phyloP scores from a whole-genome alignment of 1,140 invertebrate genomes.

The Liolophura sinensis region DNA sequence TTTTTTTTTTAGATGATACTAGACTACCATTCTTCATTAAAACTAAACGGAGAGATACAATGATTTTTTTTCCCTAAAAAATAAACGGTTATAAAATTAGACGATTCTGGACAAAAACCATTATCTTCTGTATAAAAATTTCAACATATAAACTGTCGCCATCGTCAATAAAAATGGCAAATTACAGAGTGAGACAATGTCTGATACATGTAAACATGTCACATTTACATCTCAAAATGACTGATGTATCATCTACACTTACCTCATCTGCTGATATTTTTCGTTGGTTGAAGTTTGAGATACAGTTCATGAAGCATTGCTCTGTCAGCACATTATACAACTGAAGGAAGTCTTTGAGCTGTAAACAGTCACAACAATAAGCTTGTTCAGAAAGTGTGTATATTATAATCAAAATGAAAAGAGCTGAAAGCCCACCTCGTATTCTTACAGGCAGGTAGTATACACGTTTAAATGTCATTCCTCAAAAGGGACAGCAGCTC shows the following conservation, averaged over 20 bases:
- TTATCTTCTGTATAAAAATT: conserved; percentile 14
- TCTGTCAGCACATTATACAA: conserved; percentile 31
- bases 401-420: conserved; percentile 17
- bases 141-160: conserved; percentile 20
- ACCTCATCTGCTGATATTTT: conserved; percentile 19
- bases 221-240: not conserved
- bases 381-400: conserved; percentile 7
- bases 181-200: not conserved
- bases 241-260: not conserved
- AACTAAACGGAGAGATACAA: no score
- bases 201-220: not conserved
- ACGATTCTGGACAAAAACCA: no score
- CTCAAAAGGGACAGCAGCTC: not conserved
- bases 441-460: not conserved
- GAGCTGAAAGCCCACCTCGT: conserved; percentile 10
- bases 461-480: not conserved
- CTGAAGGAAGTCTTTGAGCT: conserved; percentile 28
- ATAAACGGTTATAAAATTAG: no score
- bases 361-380: conserved; percentile 12
- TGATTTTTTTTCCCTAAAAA: no score
- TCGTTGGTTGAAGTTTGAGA: conserved; percentile 19
- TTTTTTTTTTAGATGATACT: no score
- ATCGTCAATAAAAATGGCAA: not conserved
- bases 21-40: no score
- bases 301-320: conserved; percentile 25